A percentile compares a stretch with the other conserved stretches of the same genome.
Evolutionary conservation across 2,888 invertebrate species (phyloP).

Genomic region (Luperina nickerlii): DNA sequence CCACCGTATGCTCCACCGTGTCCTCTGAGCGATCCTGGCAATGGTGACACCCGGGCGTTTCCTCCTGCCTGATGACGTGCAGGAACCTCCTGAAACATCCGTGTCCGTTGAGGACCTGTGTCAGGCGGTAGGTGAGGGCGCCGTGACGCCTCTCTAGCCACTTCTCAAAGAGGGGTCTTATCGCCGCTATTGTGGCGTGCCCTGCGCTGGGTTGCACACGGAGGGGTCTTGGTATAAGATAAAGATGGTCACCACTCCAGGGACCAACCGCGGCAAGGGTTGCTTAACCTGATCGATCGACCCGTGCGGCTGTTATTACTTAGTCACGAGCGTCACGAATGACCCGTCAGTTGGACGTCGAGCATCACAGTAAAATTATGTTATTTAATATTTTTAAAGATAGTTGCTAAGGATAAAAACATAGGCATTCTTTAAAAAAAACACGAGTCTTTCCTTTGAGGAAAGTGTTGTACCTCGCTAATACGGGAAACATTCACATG

Average conservation of each 20-base stretch:
- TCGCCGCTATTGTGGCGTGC: no score
- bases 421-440: neutral
- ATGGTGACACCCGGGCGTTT: no score
- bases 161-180: no score
- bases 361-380: neutral
- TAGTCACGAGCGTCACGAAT: neutral
- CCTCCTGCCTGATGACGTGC: no score
- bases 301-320: neutral
- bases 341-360: neutral
- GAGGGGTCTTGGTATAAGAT: neutral
- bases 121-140: no score
- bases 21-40: no score
- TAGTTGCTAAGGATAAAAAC: neutral
- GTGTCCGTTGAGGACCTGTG: no score
- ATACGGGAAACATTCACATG: slow-evolving; percentile 3
- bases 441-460: neutral
- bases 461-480: neutral
- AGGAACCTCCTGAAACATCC: no score
- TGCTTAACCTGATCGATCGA: neutral
- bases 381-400: neutral
- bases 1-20: no score
- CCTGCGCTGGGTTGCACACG: neutral
- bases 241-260: neutral
- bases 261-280: neutral
- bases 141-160: no score